Evolutionary conservation across 1,140 invertebrate species (phyloP), one percentile per base, ranked within the genome.

Genomic region (Melipona quadrifasciata): DNA sequence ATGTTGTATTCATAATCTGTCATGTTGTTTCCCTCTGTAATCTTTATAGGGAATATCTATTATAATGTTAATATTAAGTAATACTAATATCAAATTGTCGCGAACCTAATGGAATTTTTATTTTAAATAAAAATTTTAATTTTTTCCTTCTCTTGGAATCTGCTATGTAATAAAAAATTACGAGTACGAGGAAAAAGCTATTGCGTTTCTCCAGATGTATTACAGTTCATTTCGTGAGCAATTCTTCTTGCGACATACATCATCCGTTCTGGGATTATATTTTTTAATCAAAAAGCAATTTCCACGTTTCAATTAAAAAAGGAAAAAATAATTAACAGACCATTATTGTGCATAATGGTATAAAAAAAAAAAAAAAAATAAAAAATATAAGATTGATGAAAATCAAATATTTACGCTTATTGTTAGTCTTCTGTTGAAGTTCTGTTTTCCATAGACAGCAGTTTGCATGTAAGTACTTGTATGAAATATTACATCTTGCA

Each of bases 351-450:
- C 39, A 47, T 47, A 6, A 47, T 47, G 39, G 39, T 8, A 47
- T 47, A 47, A 8, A 67, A 39, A 24, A 8, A 64, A 16, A 47
- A 8, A 67, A 39, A 24, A 8, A 64, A 16, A 64, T 16, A n/a
- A 27, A 16, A 57, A 57, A 0, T 6, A 57, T 6, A 57, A 16
- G 19, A 19, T 55, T 5, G 19, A 19, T n/a, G n/a, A n/a, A n/a
- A n/a, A n/a, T 55, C 16, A 55, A 17, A 58, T 17, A 24, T 24
- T 88, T 74, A 70, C 76, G 77, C 79, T 89, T 73, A 83, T 47
- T 47, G 39, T 8, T 47, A 47, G 64, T 12, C 65, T 68, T 0
- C 6, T 16, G 34, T n/a, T 19, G 19, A 31, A 80, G 57, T 73
- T 85, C 64, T 34, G 14, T 31, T 47, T 65, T 17, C 39, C 57